Conservation (phyloP, 2,888 invertebrate species). For the Sphecodes monilicornis region DNA sequence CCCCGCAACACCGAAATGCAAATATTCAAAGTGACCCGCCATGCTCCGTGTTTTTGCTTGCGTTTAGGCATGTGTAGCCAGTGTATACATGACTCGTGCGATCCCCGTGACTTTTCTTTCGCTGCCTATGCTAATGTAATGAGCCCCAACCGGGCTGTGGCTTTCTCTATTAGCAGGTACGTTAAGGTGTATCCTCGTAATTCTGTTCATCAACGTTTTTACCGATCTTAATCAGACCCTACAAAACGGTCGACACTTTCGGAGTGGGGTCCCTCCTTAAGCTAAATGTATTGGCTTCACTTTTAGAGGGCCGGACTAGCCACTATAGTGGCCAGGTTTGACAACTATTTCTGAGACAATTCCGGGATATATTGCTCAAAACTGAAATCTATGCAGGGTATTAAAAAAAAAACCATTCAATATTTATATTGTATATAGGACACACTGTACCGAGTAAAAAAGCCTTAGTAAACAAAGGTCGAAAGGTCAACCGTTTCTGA, state of each 20-base stretch:
- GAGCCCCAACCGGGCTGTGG: neutral
- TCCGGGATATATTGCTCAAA: too few species aligned
- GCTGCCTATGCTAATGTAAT: neutral
- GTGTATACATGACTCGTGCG: neutral
- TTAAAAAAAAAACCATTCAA: too few species aligned
- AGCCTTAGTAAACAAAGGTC: too few species aligned
- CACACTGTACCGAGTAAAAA: too few species aligned
- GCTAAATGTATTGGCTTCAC: neutral
- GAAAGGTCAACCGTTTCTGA: too few species aligned
- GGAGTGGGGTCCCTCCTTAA: neutral
- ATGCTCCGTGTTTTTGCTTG: neutral
- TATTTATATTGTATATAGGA: too few species aligned
- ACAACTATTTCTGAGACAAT: too few species aligned
- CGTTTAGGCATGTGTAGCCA: slow-evolving; percentile 4
- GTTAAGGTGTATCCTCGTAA: neutral
- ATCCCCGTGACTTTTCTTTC: neutral
- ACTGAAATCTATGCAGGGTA: too few species aligned
- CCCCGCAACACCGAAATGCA: slow-evolving; percentile 40
- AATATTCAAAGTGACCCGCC: slow-evolving; percentile 27
- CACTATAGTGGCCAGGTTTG: neutral
- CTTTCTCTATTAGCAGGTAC: neutral
- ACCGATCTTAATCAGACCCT: neutral
- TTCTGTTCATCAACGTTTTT: neutral
- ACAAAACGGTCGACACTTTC: neutral
- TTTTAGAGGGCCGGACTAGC: neutral